phyloP scores from a whole-genome alignment of 2,888 invertebrate genomes.

The Diloba caeruleocephala region DNA sequence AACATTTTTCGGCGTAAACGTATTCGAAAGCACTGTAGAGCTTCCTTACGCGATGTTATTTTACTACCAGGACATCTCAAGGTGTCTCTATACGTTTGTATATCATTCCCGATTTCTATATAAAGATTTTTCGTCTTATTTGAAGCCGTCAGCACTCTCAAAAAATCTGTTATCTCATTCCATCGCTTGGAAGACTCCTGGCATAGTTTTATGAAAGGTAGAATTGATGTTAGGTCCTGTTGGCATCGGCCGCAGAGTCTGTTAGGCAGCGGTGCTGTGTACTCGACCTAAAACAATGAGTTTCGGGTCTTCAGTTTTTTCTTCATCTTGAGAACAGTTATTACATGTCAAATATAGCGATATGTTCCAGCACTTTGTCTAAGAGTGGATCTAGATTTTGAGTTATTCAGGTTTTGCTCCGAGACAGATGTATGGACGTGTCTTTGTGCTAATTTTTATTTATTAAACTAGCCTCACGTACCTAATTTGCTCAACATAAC shows the following conservation, averaged over 20 bases:
- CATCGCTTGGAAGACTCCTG: conserved; percentile 62
- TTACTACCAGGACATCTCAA: conserved; percentile 35
- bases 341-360: no score
- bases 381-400: no score
- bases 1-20: conserved; percentile 26
- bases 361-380: no score
- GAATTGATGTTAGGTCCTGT: conserved; percentile 45
- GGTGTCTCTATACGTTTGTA: conserved; percentile 37
- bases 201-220: conserved; percentile 65
- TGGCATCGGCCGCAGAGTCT: conserved; percentile 64
- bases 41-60: conserved; percentile 41
- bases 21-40: conserved; percentile 38
- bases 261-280: conserved; percentile 59
- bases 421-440: no score
- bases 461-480: no score
- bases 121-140: conserved; percentile 59
- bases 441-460: no score
- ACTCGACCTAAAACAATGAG: conserved; percentile 76
- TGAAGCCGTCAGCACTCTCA: conserved; percentile 40
- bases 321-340: conserved; percentile 8
- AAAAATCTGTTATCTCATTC: conserved; percentile 55
- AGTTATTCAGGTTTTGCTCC: no score
- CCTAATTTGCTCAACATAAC: no score
- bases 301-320: conserved; percentile 38
- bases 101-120: conserved; percentile 49